Evolutionary conservation across 2,797 vertebrate species (phyloP).

Genomic region (Bovichtus diacanthus): DNA sequence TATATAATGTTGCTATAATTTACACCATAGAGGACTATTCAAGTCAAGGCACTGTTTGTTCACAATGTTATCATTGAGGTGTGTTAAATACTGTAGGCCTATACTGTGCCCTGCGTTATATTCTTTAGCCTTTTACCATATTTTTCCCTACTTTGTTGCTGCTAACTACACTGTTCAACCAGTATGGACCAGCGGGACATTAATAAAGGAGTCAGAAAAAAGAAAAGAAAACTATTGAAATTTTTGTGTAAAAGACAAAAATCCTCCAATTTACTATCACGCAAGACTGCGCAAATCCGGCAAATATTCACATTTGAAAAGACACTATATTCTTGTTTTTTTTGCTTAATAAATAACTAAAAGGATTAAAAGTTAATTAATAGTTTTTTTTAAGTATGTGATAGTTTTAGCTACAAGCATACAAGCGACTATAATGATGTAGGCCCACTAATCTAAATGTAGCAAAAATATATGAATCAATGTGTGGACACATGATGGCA

Average conservation of each 20-base stretch:
- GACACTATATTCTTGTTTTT: neutral
- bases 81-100: neutral
- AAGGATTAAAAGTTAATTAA: too few relatives aligned
- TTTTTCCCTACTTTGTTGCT: neutral
- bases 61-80: too few relatives aligned
- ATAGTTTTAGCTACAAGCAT: too few relatives aligned
- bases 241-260: neutral
- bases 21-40: neutral
- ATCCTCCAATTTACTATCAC: too few relatives aligned
- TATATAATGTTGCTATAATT: neutral
- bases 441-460: too few relatives aligned
- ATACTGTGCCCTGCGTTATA: neutral
- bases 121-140: neutral
- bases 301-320: neutral
- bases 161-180: neutral
- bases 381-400: too few relatives aligned
- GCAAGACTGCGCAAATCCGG: too few relatives aligned
- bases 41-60: neutral
- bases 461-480: neutral
- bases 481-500: neutral
- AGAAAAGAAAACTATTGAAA: neutral
- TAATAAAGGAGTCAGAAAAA: neutral
- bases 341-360: neutral
- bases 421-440: too few relatives aligned
- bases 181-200: neutral